phyloP scores from a whole-genome alignment of 2,797 vertebrate genomes.

The Eulemur albifrons region DNA sequence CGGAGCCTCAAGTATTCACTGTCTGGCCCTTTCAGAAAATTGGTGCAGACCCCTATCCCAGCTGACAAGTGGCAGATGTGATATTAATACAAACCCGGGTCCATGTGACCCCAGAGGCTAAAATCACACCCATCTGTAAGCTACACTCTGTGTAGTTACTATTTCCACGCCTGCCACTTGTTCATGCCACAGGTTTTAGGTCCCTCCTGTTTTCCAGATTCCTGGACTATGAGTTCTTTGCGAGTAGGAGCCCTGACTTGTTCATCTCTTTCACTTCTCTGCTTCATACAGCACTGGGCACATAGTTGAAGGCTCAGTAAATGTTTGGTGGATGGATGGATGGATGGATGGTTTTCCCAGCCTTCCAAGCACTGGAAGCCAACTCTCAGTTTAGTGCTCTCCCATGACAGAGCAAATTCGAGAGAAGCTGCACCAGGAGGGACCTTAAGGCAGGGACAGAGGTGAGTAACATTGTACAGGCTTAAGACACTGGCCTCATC shows the following conservation, averaged over 20 bases:
- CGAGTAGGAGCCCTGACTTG: not conserved
- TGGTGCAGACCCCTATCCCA: not conserved
- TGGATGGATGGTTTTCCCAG: not conserved
- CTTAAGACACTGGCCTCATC: not conserved
- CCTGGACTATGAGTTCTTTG: not conserved
- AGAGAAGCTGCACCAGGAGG: not conserved
- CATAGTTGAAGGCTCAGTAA: not conserved
- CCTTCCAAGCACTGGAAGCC: not conserved
- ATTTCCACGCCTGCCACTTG: not conserved
- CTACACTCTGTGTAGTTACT: fast-evolving
- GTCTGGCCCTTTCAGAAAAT: not conserved
- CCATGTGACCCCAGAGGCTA: not conserved
- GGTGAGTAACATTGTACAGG: not conserved
- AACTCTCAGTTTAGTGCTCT: not conserved
- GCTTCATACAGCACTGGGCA: not conserved
- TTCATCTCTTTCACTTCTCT: not conserved
- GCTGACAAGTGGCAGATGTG: not conserved
- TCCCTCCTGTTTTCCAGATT: not conserved
- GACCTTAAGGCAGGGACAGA: not conserved
- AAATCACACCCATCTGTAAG: fast-evolving
- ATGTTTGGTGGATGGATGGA: not conserved
- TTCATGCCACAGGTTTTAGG: not conserved
- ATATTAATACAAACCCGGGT: not conserved
- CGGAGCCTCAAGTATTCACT: not conserved
- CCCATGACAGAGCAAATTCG: not conserved